phyloP scores from a whole-genome alignment of 2,797 vertebrate species.

The Brachymystax lenok region DNA sequence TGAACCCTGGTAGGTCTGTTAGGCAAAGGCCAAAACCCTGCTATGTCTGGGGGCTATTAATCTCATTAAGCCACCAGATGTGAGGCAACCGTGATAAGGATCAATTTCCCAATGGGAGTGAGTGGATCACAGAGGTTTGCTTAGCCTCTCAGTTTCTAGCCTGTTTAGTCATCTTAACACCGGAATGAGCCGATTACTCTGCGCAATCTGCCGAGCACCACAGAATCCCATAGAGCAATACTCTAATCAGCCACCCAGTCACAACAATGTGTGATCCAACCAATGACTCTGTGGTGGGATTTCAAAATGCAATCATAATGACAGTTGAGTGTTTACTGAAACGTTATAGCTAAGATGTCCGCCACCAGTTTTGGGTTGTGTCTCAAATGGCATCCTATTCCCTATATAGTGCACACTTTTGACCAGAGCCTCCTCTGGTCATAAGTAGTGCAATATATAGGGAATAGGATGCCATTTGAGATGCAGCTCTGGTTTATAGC shows the following conservation, averaged over 20 bases:
- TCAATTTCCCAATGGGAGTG: slow-evolving; percentile 59
- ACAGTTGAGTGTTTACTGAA: not conserved
- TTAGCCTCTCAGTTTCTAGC: slow-evolving; percentile 49
- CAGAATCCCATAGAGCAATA: slow-evolving; percentile 27
- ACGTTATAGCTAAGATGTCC: not conserved
- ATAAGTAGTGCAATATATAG: too few species aligned
- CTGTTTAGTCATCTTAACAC: slow-evolving; percentile 58
- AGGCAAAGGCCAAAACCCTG: slow-evolving; percentile 29
- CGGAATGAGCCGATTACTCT: slow-evolving; percentile 61
- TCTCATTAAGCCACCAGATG: slow-evolving; percentile 68
- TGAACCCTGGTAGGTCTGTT: too few species aligned
- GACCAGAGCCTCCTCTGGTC: too few species aligned
- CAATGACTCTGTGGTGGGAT: slow-evolving; percentile 14
- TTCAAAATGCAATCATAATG: slow-evolving; percentile 1
- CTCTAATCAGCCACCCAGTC: slow-evolving; percentile 53
- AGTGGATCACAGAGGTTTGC: slow-evolving; percentile 54
- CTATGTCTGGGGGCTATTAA: slow-evolving; percentile 50
- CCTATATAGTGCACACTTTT: too few species aligned
- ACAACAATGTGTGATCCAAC: slow-evolving; percentile 49
- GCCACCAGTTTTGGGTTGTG: not conserved
- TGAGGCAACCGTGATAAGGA: slow-evolving; percentile 67
- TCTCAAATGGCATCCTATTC: not conserved
- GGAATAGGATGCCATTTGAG: not conserved
- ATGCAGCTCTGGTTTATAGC: slow-evolving; percentile 4
- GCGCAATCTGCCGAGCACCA: slow-evolving; percentile 32